A percentile compares a stretch with the other conserved stretches of the same genome.
These are phyloP conservation scores for Mesochorus sp. DNA, from an alignment of 2,888 invertebrate species.

Conservation along the genomic window DNA sequence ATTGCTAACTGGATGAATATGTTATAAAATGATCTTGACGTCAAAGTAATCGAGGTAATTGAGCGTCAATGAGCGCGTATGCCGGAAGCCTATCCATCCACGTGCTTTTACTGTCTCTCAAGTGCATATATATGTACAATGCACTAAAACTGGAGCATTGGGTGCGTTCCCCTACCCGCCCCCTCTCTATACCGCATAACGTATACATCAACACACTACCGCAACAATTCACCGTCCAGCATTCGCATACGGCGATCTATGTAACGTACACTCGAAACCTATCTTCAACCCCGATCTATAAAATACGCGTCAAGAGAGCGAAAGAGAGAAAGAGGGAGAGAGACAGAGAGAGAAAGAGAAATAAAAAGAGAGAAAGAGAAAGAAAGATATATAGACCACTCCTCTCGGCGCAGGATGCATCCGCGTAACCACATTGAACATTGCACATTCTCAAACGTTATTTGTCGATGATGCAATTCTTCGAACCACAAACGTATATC, in stretches of 20 bases:
- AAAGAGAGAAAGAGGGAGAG: neutral
- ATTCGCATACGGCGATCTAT: constrained; percentile 10
- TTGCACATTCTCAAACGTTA: constrained; percentile 43
- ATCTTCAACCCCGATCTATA: constrained; percentile 56
- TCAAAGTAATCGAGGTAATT: constrained; percentile 48
- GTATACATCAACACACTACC: neutral
- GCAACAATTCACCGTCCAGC: constrained; percentile 26
- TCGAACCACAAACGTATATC: constrained; percentile 28
- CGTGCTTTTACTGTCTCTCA: constrained; percentile 14
- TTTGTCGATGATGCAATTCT: constrained; percentile 55
- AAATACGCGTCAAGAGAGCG: neutral
- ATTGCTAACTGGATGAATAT: neutral
- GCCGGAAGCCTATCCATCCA: constrained; percentile 44
- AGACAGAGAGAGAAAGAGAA: neutral
- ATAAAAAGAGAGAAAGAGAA: neutral
- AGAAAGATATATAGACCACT: constrained; percentile 33
- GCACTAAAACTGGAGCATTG: constrained; percentile 42
- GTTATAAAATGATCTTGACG: constrained; percentile 18
- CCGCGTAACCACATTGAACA: constrained; percentile 43
- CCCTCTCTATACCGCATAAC: constrained; percentile 14
- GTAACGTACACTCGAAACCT: constrained; percentile 44
- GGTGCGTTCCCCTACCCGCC: constrained; percentile 38
- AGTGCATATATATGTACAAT: constrained; percentile 9
- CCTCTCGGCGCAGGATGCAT: constrained; percentile 51
- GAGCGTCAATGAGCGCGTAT: constrained; percentile 53